Evolutionary conservation across 2,888 invertebrate species (phyloP).

Genomic region (Drosophila hawaiiensis): DNA sequence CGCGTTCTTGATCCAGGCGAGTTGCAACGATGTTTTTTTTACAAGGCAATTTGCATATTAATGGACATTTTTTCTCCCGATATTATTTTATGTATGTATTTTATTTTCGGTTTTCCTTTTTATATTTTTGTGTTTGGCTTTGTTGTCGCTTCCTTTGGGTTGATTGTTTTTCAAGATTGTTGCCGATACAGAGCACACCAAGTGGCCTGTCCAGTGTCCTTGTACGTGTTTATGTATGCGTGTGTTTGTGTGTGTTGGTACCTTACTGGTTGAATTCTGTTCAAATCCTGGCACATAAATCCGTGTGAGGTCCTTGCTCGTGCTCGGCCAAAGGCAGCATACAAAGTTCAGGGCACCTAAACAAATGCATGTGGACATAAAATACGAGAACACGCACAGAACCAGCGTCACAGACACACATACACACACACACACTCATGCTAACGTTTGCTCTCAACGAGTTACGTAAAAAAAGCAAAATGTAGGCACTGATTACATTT

Average conservation of each 20-base stretch:
- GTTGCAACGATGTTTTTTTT: conserved; percentile 48
- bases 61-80: conserved; percentile 14
- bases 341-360: conserved; percentile 71
- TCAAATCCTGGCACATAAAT: conserved; percentile 40
- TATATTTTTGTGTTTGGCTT: conserved; percentile 4
- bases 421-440: conserved; percentile 6
- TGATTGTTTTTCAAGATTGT: conserved; percentile 31
- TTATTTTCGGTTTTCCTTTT: neutral
- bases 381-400: conserved; percentile 54
- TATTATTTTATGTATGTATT: conserved; percentile 4
- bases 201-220: conserved; percentile 48
- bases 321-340: conserved; percentile 37
- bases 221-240: conserved; percentile 32
- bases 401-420: conserved; percentile 12
- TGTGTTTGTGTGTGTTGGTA: conserved; percentile 14
- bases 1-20: conserved; percentile 16
- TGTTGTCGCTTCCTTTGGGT: conserved; percentile 9
- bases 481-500: conserved; percentile 78
- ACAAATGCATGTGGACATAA: conserved; percentile 74
- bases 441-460: conserved; percentile 20
- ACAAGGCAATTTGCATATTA: conserved; percentile 66
- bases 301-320: conserved; percentile 27
- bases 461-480: conserved; percentile 49
- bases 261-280: conserved; percentile 18
- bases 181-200: conserved; percentile 21